Conservation (phyloP, 2,888 invertebrate species). For the Sinelater perroti region DNA sequence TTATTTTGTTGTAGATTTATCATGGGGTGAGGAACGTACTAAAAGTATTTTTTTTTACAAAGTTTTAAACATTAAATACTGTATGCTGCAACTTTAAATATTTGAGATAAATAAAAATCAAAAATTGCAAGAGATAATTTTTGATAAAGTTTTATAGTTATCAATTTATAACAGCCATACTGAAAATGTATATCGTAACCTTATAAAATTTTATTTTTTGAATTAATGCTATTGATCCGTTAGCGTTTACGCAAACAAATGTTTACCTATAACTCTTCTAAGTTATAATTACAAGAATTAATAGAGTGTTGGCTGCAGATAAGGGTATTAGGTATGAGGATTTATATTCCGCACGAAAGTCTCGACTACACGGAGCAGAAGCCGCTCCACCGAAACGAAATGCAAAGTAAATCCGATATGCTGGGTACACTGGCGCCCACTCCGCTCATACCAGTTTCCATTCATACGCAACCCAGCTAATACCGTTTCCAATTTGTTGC, state of each 20-base stretch:
- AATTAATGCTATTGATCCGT: too few species aligned
- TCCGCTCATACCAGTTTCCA: slow-evolving; percentile 13
- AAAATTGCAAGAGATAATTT: too few species aligned
- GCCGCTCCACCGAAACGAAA: slow-evolving; percentile 11
- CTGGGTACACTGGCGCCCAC: slow-evolving; percentile 5
- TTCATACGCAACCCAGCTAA: slow-evolving; percentile 13
- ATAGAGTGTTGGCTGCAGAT: slow-evolving; percentile 2
- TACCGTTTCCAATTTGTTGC: slow-evolving; percentile 20
- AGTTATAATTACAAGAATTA: slow-evolving; percentile 7
- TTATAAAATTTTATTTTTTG: too few species aligned
- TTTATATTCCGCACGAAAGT: slow-evolving; percentile 10
- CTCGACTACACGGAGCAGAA: slow-evolving; percentile 1
- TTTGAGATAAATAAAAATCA: too few species aligned
- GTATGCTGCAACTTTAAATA: too few species aligned
- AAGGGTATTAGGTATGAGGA: slow-evolving; percentile 9
- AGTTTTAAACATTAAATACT: too few species aligned
- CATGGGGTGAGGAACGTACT: too few species aligned
- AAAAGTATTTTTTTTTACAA: too few species aligned
- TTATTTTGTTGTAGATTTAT: too few species aligned
- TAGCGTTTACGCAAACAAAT: background rate
- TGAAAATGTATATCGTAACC: too few species aligned
- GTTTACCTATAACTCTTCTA: background rate
- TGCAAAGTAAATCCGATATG: slow-evolving; percentile 28
- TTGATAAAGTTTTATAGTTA: too few species aligned
- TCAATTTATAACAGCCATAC: too few species aligned